Conservation (phyloP, 2,113 vertebrate genomes). For the Acrocephalus arundinaceus region DNA sequence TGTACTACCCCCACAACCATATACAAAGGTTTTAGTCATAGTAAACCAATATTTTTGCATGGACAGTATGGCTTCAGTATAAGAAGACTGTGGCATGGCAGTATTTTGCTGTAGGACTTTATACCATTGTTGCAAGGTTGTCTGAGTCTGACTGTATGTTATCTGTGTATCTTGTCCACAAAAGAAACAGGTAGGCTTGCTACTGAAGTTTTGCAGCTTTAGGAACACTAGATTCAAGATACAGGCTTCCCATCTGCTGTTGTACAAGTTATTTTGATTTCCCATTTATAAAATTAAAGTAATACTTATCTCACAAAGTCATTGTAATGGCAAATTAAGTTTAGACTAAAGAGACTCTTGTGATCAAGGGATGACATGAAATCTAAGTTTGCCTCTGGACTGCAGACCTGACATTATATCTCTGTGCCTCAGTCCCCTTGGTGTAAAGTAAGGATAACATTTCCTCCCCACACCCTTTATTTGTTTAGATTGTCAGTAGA, state of each 20-base stretch:
- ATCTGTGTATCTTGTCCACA: neutral
- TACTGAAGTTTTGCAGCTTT: neutral
- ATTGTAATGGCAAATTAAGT: slow-evolving; percentile 26
- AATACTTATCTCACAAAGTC: neutral
- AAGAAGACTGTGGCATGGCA: neutral
- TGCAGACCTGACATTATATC: neutral
- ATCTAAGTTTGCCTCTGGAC: neutral
- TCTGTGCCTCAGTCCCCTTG: neutral
- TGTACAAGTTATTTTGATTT: slow-evolving; percentile 21
- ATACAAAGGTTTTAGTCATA: neutral
- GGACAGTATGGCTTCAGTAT: neutral
- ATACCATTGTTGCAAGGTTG: neutral
- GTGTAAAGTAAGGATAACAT: slow-evolving; percentile 23
- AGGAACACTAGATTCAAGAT: neutral
- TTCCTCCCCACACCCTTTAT: slow-evolving; percentile 22
- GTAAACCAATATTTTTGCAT: neutral
- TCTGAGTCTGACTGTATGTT: neutral
- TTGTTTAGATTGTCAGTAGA: slow-evolving; percentile 35
- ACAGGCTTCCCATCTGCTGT: neutral
- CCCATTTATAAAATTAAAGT: neutral
- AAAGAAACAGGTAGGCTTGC: neutral
- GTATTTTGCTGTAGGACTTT: neutral
- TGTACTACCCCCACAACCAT: neutral
- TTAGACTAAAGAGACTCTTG: slow-evolving; percentile 1
- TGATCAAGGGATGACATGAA: neutral